Evolutionary conservation across 2,113 vertebrate species (phyloP).

Genomic region (Xenopus laevis): DNA sequence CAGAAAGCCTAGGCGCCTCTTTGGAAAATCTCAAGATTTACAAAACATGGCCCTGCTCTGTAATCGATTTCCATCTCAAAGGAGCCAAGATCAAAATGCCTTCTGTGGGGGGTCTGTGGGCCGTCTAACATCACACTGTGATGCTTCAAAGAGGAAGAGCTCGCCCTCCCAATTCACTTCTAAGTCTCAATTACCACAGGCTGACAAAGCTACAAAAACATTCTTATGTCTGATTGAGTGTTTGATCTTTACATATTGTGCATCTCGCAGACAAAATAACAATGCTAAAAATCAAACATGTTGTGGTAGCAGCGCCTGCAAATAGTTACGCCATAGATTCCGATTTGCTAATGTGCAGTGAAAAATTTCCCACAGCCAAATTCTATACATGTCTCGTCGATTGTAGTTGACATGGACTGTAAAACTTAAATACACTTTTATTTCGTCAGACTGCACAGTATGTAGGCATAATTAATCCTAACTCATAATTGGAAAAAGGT

Average conservation of each 20-base stretch:
- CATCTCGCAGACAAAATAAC: constrained; percentile 10
- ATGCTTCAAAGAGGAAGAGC: constrained; percentile 29
- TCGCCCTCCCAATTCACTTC: constrained; percentile 26
- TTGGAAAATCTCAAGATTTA: constrained; percentile 3
- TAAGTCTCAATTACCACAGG: constrained; percentile 27
- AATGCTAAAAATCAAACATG: constrained; percentile 12
- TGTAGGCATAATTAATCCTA: no score
- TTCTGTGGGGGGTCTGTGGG: constrained; percentile 25
- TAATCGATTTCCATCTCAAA: constrained; percentile 41
- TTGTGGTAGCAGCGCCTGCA: constrained; percentile 8
- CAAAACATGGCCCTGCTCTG: constrained; percentile 6
- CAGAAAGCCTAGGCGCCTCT: neutral
- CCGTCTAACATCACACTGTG: constrained; percentile 36
- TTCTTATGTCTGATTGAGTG: neutral
- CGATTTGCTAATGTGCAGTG: neutral
- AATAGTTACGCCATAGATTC: neutral
- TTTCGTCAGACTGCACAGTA: no score
- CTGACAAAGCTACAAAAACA: constrained; percentile 33
- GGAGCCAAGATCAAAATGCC: neutral
- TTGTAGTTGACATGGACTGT: no score
- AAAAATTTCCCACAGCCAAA: neutral
- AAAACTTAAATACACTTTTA: no score
- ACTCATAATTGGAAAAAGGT: no score
- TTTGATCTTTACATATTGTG: constrained; percentile 37
- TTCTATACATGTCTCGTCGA: no score